These are phyloP conservation scores for Salvator merianae DNA, from an alignment of 2,113 vertebrate species.

Conservation along the genomic window DNA sequence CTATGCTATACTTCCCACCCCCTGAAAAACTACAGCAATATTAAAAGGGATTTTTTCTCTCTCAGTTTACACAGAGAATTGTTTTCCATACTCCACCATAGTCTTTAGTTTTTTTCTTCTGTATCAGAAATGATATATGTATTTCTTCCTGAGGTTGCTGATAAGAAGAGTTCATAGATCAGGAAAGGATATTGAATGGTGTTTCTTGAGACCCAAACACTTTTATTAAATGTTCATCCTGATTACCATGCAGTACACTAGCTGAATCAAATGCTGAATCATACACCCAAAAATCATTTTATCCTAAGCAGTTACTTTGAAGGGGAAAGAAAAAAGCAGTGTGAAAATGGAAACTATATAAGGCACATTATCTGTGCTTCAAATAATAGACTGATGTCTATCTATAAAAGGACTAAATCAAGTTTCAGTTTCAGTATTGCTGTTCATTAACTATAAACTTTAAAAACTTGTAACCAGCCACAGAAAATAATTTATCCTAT, in stretches of 20 bases:
- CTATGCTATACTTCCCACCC: not conserved
- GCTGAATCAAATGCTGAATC: constrained; percentile 31
- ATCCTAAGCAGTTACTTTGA: constrained; percentile 39
- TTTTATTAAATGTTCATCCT: constrained; percentile 43
- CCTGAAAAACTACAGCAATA: not conserved
- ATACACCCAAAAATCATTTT: constrained; percentile 44
- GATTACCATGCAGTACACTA: constrained; percentile 29
- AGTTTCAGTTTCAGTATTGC: constrained; percentile 54
- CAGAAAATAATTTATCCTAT: constrained; percentile 45
- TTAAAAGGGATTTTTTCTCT: constrained; percentile 12
- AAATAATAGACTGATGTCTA: constrained; percentile 61
- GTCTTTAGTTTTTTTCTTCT: constrained; percentile 3
- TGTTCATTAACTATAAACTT: constrained; percentile 52
- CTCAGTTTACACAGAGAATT: not conserved
- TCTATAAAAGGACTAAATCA: constrained; percentile 58
- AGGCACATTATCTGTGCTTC: constrained; percentile 38
- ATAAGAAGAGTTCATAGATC: constrained; percentile 24
- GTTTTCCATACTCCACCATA: constrained; percentile 9
- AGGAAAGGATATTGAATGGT: constrained; percentile 34
- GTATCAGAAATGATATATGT: constrained; percentile 18
- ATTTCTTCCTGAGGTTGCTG: fast-evolving
- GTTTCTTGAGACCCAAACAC: constrained; percentile 13
- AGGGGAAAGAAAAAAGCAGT: constrained; percentile 21
- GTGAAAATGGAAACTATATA: constrained; percentile 45
- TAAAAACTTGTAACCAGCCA: constrained; percentile 47